Evolutionary conservation across 2,113 vertebrate species (phyloP).

Genomic region (Alosa alosa): DNA sequence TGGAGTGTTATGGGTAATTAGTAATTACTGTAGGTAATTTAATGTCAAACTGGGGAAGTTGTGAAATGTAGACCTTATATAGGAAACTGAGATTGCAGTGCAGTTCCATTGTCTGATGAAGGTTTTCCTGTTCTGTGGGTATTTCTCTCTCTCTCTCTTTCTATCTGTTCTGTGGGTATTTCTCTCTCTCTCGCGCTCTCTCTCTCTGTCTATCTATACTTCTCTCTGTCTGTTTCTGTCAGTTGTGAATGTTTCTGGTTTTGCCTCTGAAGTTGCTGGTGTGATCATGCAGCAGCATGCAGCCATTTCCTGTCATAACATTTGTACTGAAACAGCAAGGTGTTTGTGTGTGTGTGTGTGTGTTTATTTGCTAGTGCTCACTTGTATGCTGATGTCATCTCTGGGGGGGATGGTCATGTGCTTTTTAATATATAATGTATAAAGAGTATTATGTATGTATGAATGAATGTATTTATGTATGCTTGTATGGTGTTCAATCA

Average conservation of each 20-base stretch:
- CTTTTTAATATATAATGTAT: too few species aligned
- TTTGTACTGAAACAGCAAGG: neutral
- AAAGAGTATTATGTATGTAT: too few species aligned
- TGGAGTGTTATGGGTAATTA: neutral
- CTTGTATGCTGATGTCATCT: too few species aligned
- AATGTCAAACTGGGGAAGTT: neutral
- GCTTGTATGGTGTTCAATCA: too few species aligned
- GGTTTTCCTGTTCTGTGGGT: constrained; percentile 66
- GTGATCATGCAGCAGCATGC: neutral
- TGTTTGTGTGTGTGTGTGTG: neutral
- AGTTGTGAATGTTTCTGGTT: neutral
- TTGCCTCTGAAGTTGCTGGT: neutral
- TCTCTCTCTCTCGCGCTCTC: neutral
- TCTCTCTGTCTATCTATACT: neutral
- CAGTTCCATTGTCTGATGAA: constrained; percentile 25
- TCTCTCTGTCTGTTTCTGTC: neutral
- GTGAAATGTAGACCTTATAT: constrained; percentile 21
- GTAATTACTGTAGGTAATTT: too few species aligned
- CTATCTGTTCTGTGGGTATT: neutral
- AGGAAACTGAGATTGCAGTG: constrained; percentile 49
- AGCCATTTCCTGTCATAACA: neutral
- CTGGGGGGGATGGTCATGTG: too few species aligned
- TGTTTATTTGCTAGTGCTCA: neutral
- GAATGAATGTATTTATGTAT: too few species aligned
- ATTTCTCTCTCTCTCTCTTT: neutral